A percentile compares a stretch with the other conserved stretches of the same genome.
These are phyloP conservation scores for Lepus townsendii DNA, from an alignment of 2,797 vertebrate genomes.

Conservation along the genomic window DNA sequence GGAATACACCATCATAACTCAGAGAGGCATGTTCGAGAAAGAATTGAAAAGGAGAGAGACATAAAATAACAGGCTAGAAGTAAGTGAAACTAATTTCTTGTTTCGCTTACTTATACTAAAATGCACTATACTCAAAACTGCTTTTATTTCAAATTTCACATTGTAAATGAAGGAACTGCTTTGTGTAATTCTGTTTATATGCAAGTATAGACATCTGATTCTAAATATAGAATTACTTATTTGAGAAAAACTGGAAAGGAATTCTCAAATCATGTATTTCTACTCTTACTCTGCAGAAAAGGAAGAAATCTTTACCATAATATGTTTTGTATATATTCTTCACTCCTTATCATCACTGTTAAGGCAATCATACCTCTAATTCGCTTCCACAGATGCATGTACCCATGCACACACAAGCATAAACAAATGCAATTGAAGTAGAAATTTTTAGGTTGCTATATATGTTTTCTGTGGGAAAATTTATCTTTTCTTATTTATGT, in stretches of 20 bases:
- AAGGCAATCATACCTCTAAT: background rate
- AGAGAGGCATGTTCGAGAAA: background rate
- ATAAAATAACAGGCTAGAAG: background rate
- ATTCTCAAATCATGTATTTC: background rate
- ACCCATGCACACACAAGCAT: rapidly evolving
- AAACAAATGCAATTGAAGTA: background rate
- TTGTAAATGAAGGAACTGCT: background rate
- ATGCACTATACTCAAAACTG: background rate
- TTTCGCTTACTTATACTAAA: background rate
- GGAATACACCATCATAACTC: background rate
- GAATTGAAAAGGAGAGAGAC: background rate
- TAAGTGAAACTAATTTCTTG: background rate
- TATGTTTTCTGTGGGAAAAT: background rate
- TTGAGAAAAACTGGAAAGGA: background rate
- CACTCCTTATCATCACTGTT: background rate
- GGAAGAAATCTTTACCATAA: background rate
- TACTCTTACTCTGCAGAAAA: background rate
- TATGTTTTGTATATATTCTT: background rate
- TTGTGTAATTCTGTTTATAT: background rate
- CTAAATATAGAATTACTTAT: background rate
- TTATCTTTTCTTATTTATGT: background rate
- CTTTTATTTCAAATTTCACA: background rate
- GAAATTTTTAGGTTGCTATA: background rate
- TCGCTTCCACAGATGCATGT: rapidly evolving
- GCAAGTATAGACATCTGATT: background rate